These are phyloP conservation scores for Drosophila nr. medialis DNA, from an alignment of 2,888 invertebrate species.

Conservation along the genomic window DNA sequence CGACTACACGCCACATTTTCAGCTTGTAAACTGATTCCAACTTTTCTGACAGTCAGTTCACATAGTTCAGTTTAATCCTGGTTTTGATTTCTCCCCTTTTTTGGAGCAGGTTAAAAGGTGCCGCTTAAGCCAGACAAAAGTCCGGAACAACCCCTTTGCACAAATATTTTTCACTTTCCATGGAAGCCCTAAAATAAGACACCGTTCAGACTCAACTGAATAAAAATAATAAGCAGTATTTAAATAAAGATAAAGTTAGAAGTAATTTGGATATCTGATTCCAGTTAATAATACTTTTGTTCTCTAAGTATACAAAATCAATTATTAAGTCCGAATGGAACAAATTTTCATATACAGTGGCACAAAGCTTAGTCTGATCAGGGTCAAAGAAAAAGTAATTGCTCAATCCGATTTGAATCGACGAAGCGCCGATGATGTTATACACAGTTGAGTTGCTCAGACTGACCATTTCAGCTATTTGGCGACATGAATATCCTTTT, in stretches of 20 bases:
- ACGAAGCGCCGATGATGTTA: no score
- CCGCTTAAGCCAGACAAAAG: slow-evolving; percentile 57
- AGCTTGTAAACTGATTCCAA: slow-evolving; percentile 46
- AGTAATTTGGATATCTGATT: not conserved
- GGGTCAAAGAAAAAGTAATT: no score
- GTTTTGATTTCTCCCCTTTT: slow-evolving; percentile 52
- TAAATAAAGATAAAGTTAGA: not conserved
- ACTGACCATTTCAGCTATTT: no score
- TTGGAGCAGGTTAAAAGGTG: slow-evolving; percentile 62
- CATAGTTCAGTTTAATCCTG: slow-evolving; percentile 73
- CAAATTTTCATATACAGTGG: not conserved
- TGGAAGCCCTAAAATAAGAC: slow-evolving; percentile 55
- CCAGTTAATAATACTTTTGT: not conserved
- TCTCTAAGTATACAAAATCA: not conserved
- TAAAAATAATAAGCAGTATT: not conserved
- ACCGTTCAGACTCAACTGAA: slow-evolving; percentile 3
- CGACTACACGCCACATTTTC: not conserved
- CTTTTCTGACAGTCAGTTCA: slow-evolving; percentile 42
- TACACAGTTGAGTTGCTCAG: no score
- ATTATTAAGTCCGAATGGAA: no score
- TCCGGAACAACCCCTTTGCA: slow-evolving; percentile 35
- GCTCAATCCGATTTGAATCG: no score
- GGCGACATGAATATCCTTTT: no score
- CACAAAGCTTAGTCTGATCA: no score
- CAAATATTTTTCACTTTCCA: slow-evolving; percentile 33